These are phyloP conservation scores for Neopelma chrysocephalum DNA, from an alignment of 2,797 vertebrate species.

Conservation along the genomic window DNA sequence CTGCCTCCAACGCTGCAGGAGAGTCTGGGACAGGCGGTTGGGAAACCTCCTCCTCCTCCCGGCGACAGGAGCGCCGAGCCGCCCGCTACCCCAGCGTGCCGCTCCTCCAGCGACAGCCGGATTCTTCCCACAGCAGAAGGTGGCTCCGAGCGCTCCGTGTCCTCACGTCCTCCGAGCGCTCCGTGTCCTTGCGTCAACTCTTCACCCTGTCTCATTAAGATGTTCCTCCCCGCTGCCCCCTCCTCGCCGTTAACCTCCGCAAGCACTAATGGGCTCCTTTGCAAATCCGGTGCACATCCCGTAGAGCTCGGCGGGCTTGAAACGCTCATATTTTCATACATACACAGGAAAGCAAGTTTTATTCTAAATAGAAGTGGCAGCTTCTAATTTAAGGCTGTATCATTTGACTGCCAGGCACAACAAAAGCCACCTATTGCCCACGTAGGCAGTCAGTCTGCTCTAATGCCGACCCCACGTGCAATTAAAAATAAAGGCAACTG, in stretches of 20 bases:
- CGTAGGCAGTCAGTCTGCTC: background rate
- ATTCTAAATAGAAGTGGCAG: constrained; percentile 48
- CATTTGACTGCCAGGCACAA: constrained; percentile 42
- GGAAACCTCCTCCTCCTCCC: background rate
- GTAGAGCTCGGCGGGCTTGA: background rate
- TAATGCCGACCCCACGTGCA: background rate
- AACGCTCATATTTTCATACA: background rate
- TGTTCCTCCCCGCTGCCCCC: background rate
- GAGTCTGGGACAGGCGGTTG: rapidly evolving
- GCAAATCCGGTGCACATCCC: background rate
- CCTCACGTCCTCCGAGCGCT: background rate
- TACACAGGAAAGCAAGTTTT: background rate
- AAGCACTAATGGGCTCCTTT: constrained; percentile 19
- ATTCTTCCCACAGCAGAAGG: background rate
- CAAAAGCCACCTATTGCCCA: constrained; percentile 49
- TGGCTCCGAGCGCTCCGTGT: background rate
- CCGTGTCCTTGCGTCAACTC: background rate
- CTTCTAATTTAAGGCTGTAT: constrained; percentile 41
- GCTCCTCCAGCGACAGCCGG: background rate
- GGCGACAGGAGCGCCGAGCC: rapidly evolving
- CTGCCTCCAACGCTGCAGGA: background rate
- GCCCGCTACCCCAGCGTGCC: rapidly evolving
- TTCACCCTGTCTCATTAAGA: constrained; percentile 28
- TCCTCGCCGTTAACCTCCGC: background rate
- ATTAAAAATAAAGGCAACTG: background rate